These are phyloP conservation scores for Cuculus canorus DNA, from an alignment of 2,797 vertebrate genomes.

Conservation along the genomic window DNA sequence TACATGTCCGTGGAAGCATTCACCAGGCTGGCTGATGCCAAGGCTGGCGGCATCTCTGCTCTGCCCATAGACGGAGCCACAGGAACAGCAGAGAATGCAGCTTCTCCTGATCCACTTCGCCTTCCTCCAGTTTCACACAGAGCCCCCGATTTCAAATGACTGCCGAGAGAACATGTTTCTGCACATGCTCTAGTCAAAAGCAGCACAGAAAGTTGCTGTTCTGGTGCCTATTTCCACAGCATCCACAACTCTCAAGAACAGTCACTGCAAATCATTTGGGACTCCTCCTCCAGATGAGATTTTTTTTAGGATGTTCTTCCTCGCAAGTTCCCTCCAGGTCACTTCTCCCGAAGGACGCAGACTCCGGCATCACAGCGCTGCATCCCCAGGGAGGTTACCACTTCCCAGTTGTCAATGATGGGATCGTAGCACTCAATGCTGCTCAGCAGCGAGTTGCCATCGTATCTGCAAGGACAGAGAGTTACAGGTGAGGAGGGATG, in stretches of 20 bases:
- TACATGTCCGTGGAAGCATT: conserved; percentile 12
- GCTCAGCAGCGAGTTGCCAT: conserved; percentile 96
- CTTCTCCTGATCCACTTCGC: conserved; percentile 14
- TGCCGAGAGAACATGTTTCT: conserved; percentile 35
- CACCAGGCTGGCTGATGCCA: background rate
- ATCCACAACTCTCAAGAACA: conserved; percentile 68
- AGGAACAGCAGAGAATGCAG: conserved; percentile 16
- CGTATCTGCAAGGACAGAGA: conserved; percentile 83
- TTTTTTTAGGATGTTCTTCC: background rate
- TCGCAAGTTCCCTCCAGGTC: conserved; percentile 41
- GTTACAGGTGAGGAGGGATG: background rate
- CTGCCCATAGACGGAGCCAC: conserved; percentile 23
- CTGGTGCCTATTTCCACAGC: conserved; percentile 54
- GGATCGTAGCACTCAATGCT: conserved; percentile 99
- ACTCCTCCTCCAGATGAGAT: conserved; percentile 3
- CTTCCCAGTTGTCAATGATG: conserved; percentile 97
- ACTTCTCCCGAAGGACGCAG: conserved; percentile 97
- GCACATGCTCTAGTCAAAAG: conserved; percentile 41
- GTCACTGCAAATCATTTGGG: conserved; percentile 72
- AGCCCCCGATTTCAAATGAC: conserved; percentile 35
- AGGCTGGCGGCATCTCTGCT: conserved; percentile 19
- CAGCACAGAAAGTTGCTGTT: conserved; percentile 63
- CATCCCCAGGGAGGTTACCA: conserved; percentile 99
- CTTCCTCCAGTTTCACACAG: conserved; percentile 18
- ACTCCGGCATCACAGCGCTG: conserved; percentile 97